phyloP scores from a whole-genome alignment of 1,140 invertebrate species.

The Antheraea pernyi region DNA sequence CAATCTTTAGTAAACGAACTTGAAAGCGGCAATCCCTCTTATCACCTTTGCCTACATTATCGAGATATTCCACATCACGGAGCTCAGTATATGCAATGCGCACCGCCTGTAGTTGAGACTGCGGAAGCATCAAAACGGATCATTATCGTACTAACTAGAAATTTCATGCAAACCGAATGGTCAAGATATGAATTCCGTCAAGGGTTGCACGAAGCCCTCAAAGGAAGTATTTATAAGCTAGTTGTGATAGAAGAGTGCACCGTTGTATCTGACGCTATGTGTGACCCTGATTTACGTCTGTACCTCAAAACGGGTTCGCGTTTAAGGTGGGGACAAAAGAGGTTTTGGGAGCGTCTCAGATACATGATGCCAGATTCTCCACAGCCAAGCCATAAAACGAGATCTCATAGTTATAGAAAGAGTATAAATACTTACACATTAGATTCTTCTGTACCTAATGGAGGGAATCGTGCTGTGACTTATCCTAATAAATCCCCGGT shows the following conservation, averaged over 20 bases:
- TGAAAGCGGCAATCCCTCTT: conserved; percentile 86
- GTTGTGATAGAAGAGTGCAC: conserved; percentile 91
- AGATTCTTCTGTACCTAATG: conserved; percentile 82
- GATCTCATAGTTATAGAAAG: conserved; percentile 81
- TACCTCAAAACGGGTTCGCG: conserved; percentile 92
- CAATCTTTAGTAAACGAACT: conserved; percentile 91
- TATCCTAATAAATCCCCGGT: conserved; percentile 74
- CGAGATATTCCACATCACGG: conserved; percentile 87
- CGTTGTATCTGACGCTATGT: conserved; percentile 87
- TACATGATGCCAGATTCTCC: conserved; percentile 90
- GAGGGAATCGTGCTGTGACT: conserved; percentile 74
- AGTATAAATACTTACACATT: conserved; percentile 90
- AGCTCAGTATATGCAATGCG: conserved; percentile 85
- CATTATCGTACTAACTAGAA: conserved; percentile 89
- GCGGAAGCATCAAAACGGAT: conserved; percentile 91
- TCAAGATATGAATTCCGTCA: conserved; percentile 90
- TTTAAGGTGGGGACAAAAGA: conserved; percentile 92
- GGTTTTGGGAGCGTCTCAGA: conserved; percentile 94
- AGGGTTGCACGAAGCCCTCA: conserved; percentile 91
- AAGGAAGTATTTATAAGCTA: conserved; percentile 90
- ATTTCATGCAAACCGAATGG: conserved; percentile 93
- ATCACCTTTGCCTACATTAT: conserved; percentile 93
- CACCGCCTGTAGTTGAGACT: conserved; percentile 90
- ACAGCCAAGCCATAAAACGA: conserved; percentile 58
- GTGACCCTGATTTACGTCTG: conserved; percentile 92